phyloP scores from a whole-genome alignment of 2,797 vertebrate species.

The Kryptolebias ocellatus region DNA sequence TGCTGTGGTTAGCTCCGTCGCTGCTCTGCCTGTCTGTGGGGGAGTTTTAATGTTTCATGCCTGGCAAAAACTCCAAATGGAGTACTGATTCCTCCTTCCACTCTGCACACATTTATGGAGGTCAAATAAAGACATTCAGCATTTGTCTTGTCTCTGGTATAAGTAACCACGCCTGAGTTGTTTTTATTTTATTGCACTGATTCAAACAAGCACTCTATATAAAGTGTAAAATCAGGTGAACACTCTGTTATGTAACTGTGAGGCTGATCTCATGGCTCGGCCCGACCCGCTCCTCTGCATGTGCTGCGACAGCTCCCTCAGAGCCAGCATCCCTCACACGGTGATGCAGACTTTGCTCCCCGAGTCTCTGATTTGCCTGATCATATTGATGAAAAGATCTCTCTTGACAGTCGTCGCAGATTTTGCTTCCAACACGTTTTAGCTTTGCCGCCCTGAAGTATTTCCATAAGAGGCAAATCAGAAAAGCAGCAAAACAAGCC shows the following conservation, averaged over 20 bases:
- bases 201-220: not conserved
- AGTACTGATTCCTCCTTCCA: no score
- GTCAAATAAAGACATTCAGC: not conserved
- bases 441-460: not conserved
- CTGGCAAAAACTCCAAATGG: no score
- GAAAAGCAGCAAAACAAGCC: not conserved
- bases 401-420: not conserved
- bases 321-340: not conserved
- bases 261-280: not conserved
- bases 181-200: not conserved
- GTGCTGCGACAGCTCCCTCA: not conserved
- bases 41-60: no score
- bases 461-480: not conserved
- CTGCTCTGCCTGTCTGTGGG: no score
- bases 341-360: not conserved
- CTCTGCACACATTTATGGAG: no score
- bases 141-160: not conserved
- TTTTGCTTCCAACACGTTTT: not conserved
- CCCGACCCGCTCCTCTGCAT: not conserved
- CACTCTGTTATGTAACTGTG: not conserved
- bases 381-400: not conserved
- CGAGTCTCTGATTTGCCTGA: accelerated
- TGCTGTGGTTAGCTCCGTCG: not conserved
- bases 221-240: not conserved
- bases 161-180: not conserved